These are phyloP conservation scores for Rhabdomys pumilio DNA, from an alignment of 2,797 vertebrate genomes.

Conservation along the genomic window DNA sequence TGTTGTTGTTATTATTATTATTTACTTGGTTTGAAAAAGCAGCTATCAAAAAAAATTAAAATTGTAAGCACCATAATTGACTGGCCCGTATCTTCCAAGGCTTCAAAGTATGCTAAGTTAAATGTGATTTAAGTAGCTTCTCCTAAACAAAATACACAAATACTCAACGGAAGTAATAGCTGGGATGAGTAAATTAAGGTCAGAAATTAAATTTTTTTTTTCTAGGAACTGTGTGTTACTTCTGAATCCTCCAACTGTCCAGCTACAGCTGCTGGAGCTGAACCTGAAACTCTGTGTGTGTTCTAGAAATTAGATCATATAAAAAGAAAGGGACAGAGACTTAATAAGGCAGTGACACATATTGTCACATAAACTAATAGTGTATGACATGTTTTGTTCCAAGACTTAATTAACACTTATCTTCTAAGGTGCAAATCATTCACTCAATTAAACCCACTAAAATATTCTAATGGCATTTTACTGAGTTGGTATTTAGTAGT, in stretches of 20 bases:
- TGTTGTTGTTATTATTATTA: neutral
- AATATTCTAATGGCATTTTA: slow-evolving; percentile 13
- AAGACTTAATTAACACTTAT: neutral
- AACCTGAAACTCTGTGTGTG: neutral
- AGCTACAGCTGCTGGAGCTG: neutral
- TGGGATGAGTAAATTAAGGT: neutral
- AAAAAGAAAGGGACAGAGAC: neutral
- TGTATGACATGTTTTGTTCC: neutral
- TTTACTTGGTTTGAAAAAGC: slow-evolving; percentile 11
- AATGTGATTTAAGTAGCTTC: neutral
- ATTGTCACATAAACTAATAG: neutral
- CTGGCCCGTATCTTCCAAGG: neutral
- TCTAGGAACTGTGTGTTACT: neutral
- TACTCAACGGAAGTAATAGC: neutral
- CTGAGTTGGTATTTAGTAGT: neutral
- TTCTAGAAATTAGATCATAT: slow-evolving; percentile 22
- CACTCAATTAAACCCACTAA: neutral
- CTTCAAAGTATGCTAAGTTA: neutral
- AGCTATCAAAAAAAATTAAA: neutral
- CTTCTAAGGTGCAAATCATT: slow-evolving; percentile 17
- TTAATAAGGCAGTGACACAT: neutral
- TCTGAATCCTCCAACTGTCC: neutral
- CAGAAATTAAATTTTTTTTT: neutral
- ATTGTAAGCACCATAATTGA: slow-evolving; percentile 1
- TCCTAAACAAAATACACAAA: neutral